Percentiles rank a stretch among this genome's conserved stretches.
Conservation (phyloP, 35 echinoderm and acorn worm genomes). For the Heliocidaris erythrogramma region DNA sequence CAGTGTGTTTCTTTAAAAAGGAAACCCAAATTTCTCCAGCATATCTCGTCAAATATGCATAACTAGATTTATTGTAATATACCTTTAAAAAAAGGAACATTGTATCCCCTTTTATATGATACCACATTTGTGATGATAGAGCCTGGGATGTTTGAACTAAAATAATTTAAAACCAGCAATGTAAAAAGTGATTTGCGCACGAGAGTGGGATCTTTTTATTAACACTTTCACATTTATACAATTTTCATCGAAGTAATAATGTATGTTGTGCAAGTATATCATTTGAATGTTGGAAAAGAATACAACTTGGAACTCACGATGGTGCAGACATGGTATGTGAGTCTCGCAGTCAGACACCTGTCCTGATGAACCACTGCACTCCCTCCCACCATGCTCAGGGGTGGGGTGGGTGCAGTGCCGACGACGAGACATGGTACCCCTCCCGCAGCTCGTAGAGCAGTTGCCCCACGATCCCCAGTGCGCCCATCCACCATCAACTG, state of each 20-base stretch:
- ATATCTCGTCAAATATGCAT: no score
- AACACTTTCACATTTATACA: no score
- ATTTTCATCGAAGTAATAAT: background rate
- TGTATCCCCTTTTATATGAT: no score
- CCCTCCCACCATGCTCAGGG: conserved; percentile 64
- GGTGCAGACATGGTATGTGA: conserved; percentile 50
- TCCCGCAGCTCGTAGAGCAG: conserved; percentile 70
- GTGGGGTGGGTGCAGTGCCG: conserved; percentile 66
- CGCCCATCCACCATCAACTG: conserved; percentile 90
- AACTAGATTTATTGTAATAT: no score
- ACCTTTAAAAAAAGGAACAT: no score
- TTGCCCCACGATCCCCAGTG: conserved; percentile 74
- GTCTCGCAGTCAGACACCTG: conserved; percentile 65
- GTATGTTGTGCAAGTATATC: background rate
- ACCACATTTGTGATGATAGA: no score
- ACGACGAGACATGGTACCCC: conserved; percentile 60
- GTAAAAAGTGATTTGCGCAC: no score
- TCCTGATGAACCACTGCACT: conserved; percentile 56
- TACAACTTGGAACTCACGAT: background rate
- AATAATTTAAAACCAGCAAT: no score
- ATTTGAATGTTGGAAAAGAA: background rate
- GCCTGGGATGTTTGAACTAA: no score
- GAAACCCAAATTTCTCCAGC: no score
- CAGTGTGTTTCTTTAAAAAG: no score
- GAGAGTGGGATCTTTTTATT: no score